Percentiles rank a stretch among this genome's conserved stretches.
phyloP scores from a whole-genome alignment of 2,888 invertebrate species.

The Ectemnius continuus region DNA sequence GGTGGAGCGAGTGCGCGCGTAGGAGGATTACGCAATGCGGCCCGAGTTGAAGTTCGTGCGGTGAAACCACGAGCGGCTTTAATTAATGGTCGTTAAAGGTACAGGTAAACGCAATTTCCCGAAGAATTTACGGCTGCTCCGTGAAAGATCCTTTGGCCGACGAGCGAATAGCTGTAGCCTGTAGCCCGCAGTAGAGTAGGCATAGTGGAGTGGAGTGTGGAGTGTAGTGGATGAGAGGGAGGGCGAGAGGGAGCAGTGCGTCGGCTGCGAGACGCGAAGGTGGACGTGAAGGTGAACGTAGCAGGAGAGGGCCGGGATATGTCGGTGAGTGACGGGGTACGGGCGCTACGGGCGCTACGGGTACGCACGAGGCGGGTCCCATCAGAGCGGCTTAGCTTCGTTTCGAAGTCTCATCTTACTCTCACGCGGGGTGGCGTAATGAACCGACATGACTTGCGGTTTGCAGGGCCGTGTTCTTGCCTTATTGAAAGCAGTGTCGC shows the following conservation, averaged over 20 bases:
- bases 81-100: constrained; percentile 53
- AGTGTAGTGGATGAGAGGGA: background rate
- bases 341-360: constrained; percentile 42
- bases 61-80: constrained; percentile 42
- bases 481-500: constrained; percentile 76
- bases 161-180: background rate
- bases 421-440: constrained; percentile 75
- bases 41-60: background rate
- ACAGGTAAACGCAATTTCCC: constrained; percentile 56
- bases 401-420: constrained; percentile 72
- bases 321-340: constrained; percentile 15
- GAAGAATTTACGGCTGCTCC: constrained; percentile 53
- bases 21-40: constrained; percentile 48
- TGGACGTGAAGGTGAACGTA: background rate
- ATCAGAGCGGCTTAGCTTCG: constrained; percentile 62
- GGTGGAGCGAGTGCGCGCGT: constrained; percentile 19
- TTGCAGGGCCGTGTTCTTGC: constrained; percentile 73
- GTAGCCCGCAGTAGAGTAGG: background rate
- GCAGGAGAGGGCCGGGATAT: constrained; percentile 27
- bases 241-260: background rate
- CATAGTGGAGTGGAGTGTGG: background rate
- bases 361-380: constrained; percentile 63
- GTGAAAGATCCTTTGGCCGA: constrained; percentile 37
- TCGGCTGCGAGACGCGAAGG: background rate
- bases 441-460: constrained; percentile 77